Conservation (phyloP, 64 coral and sea anemone genomes). For the Porites australiensis region DNA sequence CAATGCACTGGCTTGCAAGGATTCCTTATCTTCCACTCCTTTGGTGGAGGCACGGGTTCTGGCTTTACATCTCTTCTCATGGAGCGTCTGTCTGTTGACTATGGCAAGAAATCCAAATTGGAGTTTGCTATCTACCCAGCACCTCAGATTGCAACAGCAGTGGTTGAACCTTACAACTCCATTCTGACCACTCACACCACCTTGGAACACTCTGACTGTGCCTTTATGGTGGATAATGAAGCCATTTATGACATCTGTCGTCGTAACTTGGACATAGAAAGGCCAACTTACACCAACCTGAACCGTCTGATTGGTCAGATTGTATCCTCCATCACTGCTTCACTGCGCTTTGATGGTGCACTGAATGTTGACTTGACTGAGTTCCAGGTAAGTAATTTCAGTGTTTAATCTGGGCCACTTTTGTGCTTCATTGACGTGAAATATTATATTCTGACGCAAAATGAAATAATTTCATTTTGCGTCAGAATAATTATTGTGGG, state of each 20-base stretch:
- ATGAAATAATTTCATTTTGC: no score
- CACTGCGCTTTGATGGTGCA: constrained; percentile 39
- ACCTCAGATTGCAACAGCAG: constrained; percentile 40
- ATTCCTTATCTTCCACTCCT: constrained; percentile 56
- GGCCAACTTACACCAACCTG: constrained; percentile 40
- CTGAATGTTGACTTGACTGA: constrained; percentile 34
- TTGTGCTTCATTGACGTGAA: no score
- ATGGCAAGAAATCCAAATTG: constrained; percentile 54
- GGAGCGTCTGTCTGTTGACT: constrained; percentile 42
- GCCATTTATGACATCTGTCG: constrained; percentile 48
- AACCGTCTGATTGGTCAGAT: constrained; percentile 46
- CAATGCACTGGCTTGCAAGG: constrained; percentile 57
- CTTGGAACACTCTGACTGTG: constrained; percentile 39
- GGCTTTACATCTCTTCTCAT: constrained; percentile 18
- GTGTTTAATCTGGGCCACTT: neutral
- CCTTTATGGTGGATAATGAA: constrained; percentile 40
- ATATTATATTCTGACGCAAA: no score
- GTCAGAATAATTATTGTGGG: no score
- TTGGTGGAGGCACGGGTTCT: constrained; percentile 41
- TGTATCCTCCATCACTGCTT: constrained; percentile 38
- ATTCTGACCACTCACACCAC: constrained; percentile 49
- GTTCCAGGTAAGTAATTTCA: neutral
- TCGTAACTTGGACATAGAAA: constrained; percentile 28
- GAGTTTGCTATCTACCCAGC: constrained; percentile 52
- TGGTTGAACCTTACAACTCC: constrained; percentile 60